Evolutionary conservation across 2,797 vertebrate genomes (phyloP), one percentile per base, ranked within the genome.

Genomic region (Epinephelus coioides): DNA sequence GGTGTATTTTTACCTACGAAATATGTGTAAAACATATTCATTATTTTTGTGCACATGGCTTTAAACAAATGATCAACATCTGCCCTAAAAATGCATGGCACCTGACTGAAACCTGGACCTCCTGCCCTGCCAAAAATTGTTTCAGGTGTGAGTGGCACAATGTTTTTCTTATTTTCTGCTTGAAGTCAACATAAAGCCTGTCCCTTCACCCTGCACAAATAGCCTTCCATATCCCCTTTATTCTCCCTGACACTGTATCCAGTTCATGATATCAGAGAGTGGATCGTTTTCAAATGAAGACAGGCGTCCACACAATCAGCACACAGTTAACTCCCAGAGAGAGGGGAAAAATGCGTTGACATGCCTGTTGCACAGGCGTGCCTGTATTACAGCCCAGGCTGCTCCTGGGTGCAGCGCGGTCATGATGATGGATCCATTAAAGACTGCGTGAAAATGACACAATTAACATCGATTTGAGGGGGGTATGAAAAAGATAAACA

Each of bases 281-380:
- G 53, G n/a, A 21, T 23, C 4, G 46, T n/a, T 59, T 44, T 7
- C 21, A 38, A 50, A 76, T n/a, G 56, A 68, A 74, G 18, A 40
- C 50, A 14, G 27, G 9, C 21, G 30, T 54, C 2, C n/a, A 40
- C 25, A 7, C 5, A 7, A 62, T 8, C 49, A 69, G 59, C 18
- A 25, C 47, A 63, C 47, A 63, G 47, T 46, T 23, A 82, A 87
- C 67, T 88, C 73, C 12, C 34, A 7, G 38, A 62, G 67, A 40
- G 34, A 34, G 34, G 7, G 34, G 23, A 30, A 6, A 54, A 55
- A 54, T 12, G 68, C 80, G 51, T 23, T 23, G 65, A 49, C 76
- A 71, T 77, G 89, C 89, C 89, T 91, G 91, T 92, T 91, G 91
- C 91, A 56, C 86, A 84, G 76, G 67, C 90, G 74, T 78, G 78